These are phyloP conservation scores for Hydractinia symbiolongicarpus DNA, from an alignment of 30 jellyfish, hydroid and myxozoan species.

Conservation along the genomic window DNA sequence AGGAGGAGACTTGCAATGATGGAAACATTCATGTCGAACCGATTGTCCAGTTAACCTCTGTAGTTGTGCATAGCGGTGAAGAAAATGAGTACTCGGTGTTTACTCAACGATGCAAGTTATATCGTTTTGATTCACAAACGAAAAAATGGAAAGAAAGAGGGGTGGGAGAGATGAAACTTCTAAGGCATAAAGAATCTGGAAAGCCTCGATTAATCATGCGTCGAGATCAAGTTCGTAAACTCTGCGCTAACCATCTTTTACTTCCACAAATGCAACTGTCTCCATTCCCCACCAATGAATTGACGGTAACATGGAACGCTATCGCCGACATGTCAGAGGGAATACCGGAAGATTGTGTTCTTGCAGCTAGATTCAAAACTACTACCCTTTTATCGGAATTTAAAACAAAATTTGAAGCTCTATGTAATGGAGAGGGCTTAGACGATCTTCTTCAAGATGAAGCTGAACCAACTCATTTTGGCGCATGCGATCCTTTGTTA, in stretches of 20 bases:
- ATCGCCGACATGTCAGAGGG: slow-evolving; percentile 68
- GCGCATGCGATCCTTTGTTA: slow-evolving; percentile 20
- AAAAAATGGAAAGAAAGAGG: slow-evolving; percentile 91
- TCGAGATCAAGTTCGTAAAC: slow-evolving; percentile 70
- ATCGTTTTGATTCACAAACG: slow-evolving; percentile 40
- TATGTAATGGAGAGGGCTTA: not conserved
- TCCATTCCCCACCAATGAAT: slow-evolving; percentile 40
- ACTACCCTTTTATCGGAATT: slow-evolving; percentile 34
- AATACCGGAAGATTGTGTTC: slow-evolving; percentile 46
- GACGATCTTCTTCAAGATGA: not conserved
- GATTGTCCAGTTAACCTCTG: slow-evolving; percentile 52
- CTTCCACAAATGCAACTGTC: slow-evolving; percentile 39
- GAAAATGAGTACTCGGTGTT: slow-evolving; percentile 66
- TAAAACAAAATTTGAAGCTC: slow-evolving; percentile 7
- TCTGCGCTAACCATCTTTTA: slow-evolving; percentile 76
- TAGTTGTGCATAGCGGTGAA: slow-evolving; percentile 62
- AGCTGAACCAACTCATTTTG: not conserved
- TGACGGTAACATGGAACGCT: slow-evolving; percentile 72
- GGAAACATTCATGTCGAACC: slow-evolving; percentile 51
- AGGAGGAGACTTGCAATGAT: slow-evolving; percentile 31
- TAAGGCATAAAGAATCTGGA: slow-evolving; percentile 34
- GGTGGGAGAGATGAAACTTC: slow-evolving; percentile 48
- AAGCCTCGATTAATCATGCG: slow-evolving; percentile 63
- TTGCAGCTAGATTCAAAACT: slow-evolving; percentile 71
- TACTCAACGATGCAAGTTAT: slow-evolving; percentile 50